phyloP scores from a whole-genome alignment of 2,113 vertebrate genomes.

The Podocnemis expansa region DNA sequence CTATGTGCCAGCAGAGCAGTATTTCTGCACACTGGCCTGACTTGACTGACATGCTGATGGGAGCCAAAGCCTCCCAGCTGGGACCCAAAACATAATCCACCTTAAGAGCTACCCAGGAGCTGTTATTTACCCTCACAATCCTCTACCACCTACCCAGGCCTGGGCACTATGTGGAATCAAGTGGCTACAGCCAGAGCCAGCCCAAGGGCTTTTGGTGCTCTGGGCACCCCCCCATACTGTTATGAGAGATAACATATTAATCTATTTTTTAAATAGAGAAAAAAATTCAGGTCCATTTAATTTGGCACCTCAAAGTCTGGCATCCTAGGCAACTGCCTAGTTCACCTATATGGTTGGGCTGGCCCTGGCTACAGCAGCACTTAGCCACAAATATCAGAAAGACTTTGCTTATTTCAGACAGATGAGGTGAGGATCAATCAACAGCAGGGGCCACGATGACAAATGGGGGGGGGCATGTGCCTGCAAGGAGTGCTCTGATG shows the following conservation, averaged over 20 bases:
- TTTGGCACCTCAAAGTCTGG: too few relatives aligned
- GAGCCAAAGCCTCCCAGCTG: too few relatives aligned
- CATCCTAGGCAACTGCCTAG: too few relatives aligned
- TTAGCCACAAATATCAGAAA: background rate
- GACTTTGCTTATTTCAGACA: background rate
- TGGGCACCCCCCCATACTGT: too few relatives aligned
- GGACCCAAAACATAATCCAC: background rate
- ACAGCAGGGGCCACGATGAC: background rate
- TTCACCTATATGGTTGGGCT: too few relatives aligned
- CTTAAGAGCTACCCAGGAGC: background rate
- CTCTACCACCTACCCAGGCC: background rate
- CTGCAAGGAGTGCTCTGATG: background rate
- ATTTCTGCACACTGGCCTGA: background rate
- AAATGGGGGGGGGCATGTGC: background rate
- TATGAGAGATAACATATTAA: too few relatives aligned
- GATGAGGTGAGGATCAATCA: background rate
- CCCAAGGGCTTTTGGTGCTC: too few relatives aligned
- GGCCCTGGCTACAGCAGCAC: accelerated
- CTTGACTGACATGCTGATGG: background rate
- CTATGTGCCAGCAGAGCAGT: background rate
- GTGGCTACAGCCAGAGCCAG: accelerated
- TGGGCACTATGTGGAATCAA: background rate
- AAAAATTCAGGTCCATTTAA: too few relatives aligned
- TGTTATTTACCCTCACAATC: background rate
- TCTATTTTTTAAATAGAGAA: too few relatives aligned